A percentile compares a stretch with the other conserved stretches of the same genome.
phyloP scores from a whole-genome alignment of 2,113 vertebrate genomes.

The Carassius carassius region DNA sequence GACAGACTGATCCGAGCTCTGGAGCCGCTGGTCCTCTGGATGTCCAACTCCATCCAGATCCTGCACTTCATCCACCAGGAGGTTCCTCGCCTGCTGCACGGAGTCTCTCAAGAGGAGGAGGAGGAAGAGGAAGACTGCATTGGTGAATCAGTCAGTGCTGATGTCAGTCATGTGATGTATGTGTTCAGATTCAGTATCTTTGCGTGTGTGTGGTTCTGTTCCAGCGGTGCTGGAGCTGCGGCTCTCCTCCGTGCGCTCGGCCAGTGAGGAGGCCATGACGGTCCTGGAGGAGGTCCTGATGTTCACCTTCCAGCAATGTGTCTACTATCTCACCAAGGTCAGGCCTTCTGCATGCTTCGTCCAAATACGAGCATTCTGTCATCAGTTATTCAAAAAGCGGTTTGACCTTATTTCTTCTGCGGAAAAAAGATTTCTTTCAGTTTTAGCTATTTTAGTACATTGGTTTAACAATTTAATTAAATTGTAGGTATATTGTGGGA shows the following conservation, averaged over 20 bases:
- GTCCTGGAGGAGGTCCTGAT: slow-evolving; percentile 80
- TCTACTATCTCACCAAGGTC: slow-evolving; percentile 83
- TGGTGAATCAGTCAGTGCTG: slow-evolving; percentile 56
- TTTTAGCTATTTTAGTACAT: not conserved
- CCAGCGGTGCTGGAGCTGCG: slow-evolving; percentile 68
- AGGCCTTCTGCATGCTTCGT: slow-evolving; percentile 16
- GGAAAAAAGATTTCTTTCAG: not conserved
- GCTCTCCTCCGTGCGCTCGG: slow-evolving; percentile 67
- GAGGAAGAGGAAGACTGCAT: slow-evolving; percentile 60
- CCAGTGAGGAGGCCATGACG: slow-evolving; percentile 73
- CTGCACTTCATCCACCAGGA: slow-evolving; percentile 78
- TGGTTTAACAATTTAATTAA: not conserved
- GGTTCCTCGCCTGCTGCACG: slow-evolving; percentile 72
- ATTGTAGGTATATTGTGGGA: not conserved
- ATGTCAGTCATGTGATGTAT: not conserved
- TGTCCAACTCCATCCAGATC: slow-evolving; percentile 80
- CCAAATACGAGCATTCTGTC: not conserved
- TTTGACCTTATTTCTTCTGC: not conserved
- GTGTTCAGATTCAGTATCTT: not conserved
- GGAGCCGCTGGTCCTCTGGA: slow-evolving; percentile 76
- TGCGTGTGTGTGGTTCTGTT: not conserved
- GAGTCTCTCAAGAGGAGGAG: slow-evolving; percentile 62
- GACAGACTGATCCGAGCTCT: slow-evolving; percentile 63
- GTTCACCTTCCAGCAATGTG: slow-evolving; percentile 82
- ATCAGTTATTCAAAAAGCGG: not conserved